Evolutionary conservation across 2,797 vertebrate genomes (phyloP), one percentile per base, ranked within the genome.

Genomic region (Dromococcyx pavoninus): DNA sequence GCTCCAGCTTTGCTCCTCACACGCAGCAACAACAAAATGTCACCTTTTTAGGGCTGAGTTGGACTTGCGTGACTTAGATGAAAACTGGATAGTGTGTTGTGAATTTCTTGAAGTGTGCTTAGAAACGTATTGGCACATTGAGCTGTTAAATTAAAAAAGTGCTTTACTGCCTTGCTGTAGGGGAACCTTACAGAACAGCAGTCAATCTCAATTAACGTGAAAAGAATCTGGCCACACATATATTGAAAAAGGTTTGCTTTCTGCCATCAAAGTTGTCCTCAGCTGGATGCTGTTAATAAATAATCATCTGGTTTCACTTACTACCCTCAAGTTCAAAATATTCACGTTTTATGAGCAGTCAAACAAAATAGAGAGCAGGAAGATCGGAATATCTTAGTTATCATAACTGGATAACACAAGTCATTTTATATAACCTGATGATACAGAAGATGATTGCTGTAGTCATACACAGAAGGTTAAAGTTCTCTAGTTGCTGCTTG

Each of bases 291-390:
- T 93, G 73, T 96, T 94, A 96, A 95, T 95, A 96, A 96, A 91
- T 91, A 95, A 89, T 82, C 11, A 6, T 86, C 91, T 96, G 86
- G 86, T 95, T 97, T 94, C 82, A 91, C 61, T 97, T 96, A 93
- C 44, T 94, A 30, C 50, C 76, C 84, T 71, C 28, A 62, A 81
- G 74, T 73, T 93, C 74, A 92, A 88, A 94, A 96, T 86, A 70
- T 86, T 92, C 74, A 51, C 0, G 0, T 93, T 75, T 92, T 86
- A 72, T 89, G 73, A 46, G 32, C 60, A 67, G 48, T 75, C 39
- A 88, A 76, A 87, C 60, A 87, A 93, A 74, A 25, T 25, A 67
- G 50, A 80, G 73, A 95, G 37, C 46, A 90, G 70, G 83, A 94
- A 93, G 46, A 85, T 32, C 0, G 15, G 79, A 93, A 93, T 53